phyloP scores from a whole-genome alignment of 1,140 invertebrate species.

The Drosophila repleta region DNA sequence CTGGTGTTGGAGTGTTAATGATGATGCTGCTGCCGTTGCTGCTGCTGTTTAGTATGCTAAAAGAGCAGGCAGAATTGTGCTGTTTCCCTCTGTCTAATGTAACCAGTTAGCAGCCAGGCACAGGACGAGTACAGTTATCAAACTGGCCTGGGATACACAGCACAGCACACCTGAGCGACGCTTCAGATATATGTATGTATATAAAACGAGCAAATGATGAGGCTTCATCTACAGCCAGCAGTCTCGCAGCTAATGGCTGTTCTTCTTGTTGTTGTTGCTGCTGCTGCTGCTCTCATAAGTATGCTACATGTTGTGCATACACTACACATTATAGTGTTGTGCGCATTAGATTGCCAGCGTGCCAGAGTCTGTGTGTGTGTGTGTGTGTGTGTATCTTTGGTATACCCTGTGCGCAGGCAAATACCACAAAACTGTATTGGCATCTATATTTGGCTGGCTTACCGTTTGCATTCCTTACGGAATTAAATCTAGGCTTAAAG shows the following conservation, averaged over 20 bases:
- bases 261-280: conserved; percentile 14
- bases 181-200: conserved; percentile 8
- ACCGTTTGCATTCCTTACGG: no score
- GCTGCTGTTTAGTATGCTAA: conserved; percentile 72
- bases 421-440: background rate
- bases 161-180: conserved; percentile 13
- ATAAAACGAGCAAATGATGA: conserved; percentile 79
- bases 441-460: background rate
- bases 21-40: conserved; percentile 22
- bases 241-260: conserved; percentile 43
- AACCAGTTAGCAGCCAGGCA: conserved; percentile 16
- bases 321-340: conserved; percentile 40
- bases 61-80: conserved; percentile 12
- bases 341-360: conserved; percentile 37
- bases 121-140: conserved; percentile 28
- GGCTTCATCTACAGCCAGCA: conserved; percentile 25
- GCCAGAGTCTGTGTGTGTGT: background rate
- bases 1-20: conserved; percentile 44
- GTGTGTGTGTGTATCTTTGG: conserved; percentile 8
- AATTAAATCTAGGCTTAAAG: no score
- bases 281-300: conserved; percentile 45
- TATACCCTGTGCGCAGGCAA: background rate
- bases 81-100: conserved; percentile 19
- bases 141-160: conserved; percentile 17
- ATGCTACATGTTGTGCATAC: conserved; percentile 48